Evolutionary conservation across 2,888 invertebrate genomes (phyloP), one percentile per base, ranked within the genome.

Genomic region (Ecliptopera silaceata): DNA sequence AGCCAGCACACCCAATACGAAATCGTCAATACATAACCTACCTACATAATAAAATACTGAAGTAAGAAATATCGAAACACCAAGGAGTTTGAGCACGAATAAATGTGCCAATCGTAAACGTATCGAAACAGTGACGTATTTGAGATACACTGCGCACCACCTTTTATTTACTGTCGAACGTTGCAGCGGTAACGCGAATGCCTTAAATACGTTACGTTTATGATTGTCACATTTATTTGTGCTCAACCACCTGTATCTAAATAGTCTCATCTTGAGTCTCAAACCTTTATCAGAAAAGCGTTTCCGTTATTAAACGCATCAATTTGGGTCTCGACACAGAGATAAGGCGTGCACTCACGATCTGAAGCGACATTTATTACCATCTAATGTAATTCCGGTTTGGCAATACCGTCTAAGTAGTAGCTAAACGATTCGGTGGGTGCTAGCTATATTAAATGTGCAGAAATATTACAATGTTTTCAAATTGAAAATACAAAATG

Each of bases 301-400:
- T 75, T 82, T 77, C 80, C 83, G 80, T 83, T 85, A 85, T 85
- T 84, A 84, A 85, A 84, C 81, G 79, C 85, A 85, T 85, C 84
- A 85, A 82, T 85, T 84, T 74, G 80, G 78, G 71, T 71, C 75
- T 71, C 74, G 74, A 74, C 79, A 72, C 63, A 69, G 75, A 80
- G 83, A 84, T 84, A 84, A 84, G 80, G 82, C 82, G 79, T 79
- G 79, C 81, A 80, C 82, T 82, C 82, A 81, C 79, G 81, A 80
- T 76, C 79, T 73, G 62, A 62, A 64, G 67, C 69, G 79, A 82
- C 82, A 80, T 79, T 82, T 82, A 83, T 83, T 83, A 72, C 80
- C 76, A 72, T 75, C 72, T 76, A 78, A 84, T 79, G 79, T 81
- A 78, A 81, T 78, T 71, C 73, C 73, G 70, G 76, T 80, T 81